Base-by-base conservation (phyloP, 2,113 vertebrate genomes). In the Antennarius striatus region DNA sequence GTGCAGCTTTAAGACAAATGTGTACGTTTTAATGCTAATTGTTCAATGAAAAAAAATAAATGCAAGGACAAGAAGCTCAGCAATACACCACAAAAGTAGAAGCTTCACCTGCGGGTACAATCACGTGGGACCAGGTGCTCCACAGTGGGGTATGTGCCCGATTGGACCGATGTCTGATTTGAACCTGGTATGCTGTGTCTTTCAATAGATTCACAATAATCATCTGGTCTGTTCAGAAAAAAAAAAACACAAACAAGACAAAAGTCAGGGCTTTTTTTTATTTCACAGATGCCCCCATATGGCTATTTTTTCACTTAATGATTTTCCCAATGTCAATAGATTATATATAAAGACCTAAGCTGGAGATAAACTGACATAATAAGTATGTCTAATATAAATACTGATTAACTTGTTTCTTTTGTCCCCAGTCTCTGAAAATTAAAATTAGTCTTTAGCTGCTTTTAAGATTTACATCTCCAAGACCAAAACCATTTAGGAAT, bases 71-170 rank as follows among this genome's bases (percentile, higher is more conserved):
- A 39, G 16, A n/a, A n/a, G 9, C 1, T 36, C 4, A 15, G 45
- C 12, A 47, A 47, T 47, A 47, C 4, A 12, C 11, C 43, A 3
- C 13, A 45, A 40, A 51, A 29, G n/a, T 3, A 10, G 47, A 28
- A 22, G 52, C 12, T 22, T 83, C 22, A 92, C 91, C 86, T 81
- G 82, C 78, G 66, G 90, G 89, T 43, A 84, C 83, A 32, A 10
- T 56, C 29, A 77, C 30, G 43, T 47, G 10, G 42, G 85, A 83
- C 89, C 91, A 91, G 57, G 71, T 30, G 13, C 91, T 91, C 91
- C 91, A 92, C 71, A 88, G 68, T 0, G 83, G 45, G 40, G 28
- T 30, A 1, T 0, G 3, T 17, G 36, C 68, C n/a, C 10, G 4
- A 6, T 10, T 87, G n/a, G 86, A 68, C 46, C 1, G 75, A 0